Evolutionary conservation across 2,113 vertebrate species (phyloP).

Genomic region (Cygnus buccinator): DNA sequence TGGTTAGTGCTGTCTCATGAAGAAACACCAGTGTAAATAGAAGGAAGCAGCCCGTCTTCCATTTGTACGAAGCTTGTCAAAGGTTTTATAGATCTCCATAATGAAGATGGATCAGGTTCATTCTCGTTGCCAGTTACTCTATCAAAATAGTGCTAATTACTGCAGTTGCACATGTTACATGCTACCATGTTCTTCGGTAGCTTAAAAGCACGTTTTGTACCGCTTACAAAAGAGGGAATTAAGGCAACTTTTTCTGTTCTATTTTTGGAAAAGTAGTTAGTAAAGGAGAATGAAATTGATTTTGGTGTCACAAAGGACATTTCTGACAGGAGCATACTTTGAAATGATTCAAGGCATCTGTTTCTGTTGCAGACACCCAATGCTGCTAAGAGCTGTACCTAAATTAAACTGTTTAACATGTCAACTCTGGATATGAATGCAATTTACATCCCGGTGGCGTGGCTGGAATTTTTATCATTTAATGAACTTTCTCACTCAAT

Average conservation of each 20-base stretch:
- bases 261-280: slow-evolving; percentile 66
- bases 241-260: slow-evolving; percentile 52
- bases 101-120: slow-evolving; percentile 31
- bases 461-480: slow-evolving; percentile 68
- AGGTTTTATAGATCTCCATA: not conserved
- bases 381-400: slow-evolving; percentile 66
- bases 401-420: slow-evolving; percentile 82
- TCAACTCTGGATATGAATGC: slow-evolving; percentile 71
- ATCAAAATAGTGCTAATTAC: slow-evolving; percentile 85
- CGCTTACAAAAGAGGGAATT: slow-evolving; percentile 18
- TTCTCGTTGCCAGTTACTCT: slow-evolving; percentile 73
- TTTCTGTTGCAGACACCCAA: slow-evolving; percentile 71
- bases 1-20: fast-evolving
- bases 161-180: slow-evolving; percentile 15
- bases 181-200: slow-evolving; percentile 51
- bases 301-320: slow-evolving; percentile 74
- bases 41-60: not conserved
- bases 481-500: slow-evolving; percentile 62
- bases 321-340: slow-evolving; percentile 78
- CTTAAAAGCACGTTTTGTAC: slow-evolving; percentile 53
- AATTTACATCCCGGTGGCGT: slow-evolving; percentile 67
- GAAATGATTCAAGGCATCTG: slow-evolving; percentile 79
- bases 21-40: fast-evolving
- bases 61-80: not conserved
- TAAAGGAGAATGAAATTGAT: slow-evolving; percentile 75